Percentiles rank a stretch among this genome's conserved stretches.
These are phyloP conservation scores for Germaria angustata DNA, from an alignment of 2,888 invertebrate species.

Conservation along the genomic window DNA sequence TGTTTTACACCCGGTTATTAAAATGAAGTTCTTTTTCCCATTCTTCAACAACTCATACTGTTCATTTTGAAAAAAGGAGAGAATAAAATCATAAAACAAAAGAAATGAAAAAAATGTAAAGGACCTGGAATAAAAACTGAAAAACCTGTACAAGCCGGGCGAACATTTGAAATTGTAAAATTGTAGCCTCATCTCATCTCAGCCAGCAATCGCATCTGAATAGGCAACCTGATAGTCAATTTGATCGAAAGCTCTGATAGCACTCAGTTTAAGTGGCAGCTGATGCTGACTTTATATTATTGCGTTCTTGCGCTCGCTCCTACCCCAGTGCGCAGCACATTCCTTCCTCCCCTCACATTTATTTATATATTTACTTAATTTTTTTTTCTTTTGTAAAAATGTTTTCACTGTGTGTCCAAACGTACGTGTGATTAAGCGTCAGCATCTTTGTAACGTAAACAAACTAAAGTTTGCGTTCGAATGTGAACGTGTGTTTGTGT, in stretches of 20 bases:
- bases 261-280: slow-evolving; percentile 63
- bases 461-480: neutral
- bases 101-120: slow-evolving; percentile 1
- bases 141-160: slow-evolving; percentile 30
- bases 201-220: slow-evolving; percentile 24
- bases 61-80: neutral
- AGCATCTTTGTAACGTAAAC: slow-evolving; percentile 46
- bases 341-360: neutral
- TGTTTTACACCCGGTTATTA: slow-evolving; percentile 79
- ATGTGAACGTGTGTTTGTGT: neutral
- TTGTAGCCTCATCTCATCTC: slow-evolving; percentile 17
- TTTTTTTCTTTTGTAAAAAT: neutral
- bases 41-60: slow-evolving; percentile 63
- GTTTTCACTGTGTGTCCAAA: neutral
- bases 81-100: neutral
- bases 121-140: neutral
- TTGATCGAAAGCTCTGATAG: slow-evolving; percentile 78
- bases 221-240: slow-evolving; percentile 75
- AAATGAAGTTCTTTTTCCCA: slow-evolving; percentile 73
- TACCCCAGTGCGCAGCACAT: neutral
- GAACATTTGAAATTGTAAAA: slow-evolving; percentile 45
- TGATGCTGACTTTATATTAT: slow-evolving; percentile 51
- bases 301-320: slow-evolving; percentile 10
- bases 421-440: slow-evolving; percentile 32
- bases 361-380: no score